phyloP scores from a whole-genome alignment of 2,888 invertebrate species.

The Drosophila mercatorum region DNA sequence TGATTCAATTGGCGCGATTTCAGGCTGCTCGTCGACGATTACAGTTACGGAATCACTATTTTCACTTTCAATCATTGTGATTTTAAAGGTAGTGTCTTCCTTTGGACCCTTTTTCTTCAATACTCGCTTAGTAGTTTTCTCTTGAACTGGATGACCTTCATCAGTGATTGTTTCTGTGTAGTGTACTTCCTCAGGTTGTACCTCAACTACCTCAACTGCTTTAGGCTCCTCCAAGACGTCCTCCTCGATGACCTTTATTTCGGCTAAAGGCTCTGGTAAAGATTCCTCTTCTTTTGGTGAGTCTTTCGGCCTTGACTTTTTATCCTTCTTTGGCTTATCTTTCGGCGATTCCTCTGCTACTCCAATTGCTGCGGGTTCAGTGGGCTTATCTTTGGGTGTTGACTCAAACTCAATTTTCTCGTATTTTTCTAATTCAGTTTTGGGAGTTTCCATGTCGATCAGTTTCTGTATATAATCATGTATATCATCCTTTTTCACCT shows the following conservation, averaged over 20 bases:
- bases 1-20: slow-evolving; percentile 33
- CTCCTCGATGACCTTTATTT: slow-evolving; percentile 60
- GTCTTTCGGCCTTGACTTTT: slow-evolving; percentile 70
- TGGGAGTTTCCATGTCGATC: slow-evolving; percentile 78
- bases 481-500: slow-evolving; percentile 79
- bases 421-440: slow-evolving; percentile 83
- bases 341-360: slow-evolving; percentile 70
- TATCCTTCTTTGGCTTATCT: slow-evolving; percentile 76
- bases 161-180: slow-evolving; percentile 74
- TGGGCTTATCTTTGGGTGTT: slow-evolving; percentile 58
- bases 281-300: slow-evolving; percentile 43
- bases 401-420: slow-evolving; percentile 83
- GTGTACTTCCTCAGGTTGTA: slow-evolving; percentile 70
- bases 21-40: slow-evolving; percentile 77
- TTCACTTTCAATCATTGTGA: slow-evolving; percentile 80
- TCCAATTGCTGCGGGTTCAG: slow-evolving; percentile 46
- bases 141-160: slow-evolving; percentile 76
- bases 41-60: slow-evolving; percentile 77
- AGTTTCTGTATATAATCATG: slow-evolving; percentile 80
- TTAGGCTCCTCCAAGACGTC: slow-evolving; percentile 51
- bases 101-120: slow-evolving; percentile 78
- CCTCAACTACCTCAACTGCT: slow-evolving; percentile 73
- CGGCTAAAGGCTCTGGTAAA: slow-evolving; percentile 48
- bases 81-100: slow-evolving; percentile 74
- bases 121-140: slow-evolving; percentile 79